Evolutionary conservation across 2,113 vertebrate species (phyloP).

Genomic region (Nymphicus hollandicus): DNA sequence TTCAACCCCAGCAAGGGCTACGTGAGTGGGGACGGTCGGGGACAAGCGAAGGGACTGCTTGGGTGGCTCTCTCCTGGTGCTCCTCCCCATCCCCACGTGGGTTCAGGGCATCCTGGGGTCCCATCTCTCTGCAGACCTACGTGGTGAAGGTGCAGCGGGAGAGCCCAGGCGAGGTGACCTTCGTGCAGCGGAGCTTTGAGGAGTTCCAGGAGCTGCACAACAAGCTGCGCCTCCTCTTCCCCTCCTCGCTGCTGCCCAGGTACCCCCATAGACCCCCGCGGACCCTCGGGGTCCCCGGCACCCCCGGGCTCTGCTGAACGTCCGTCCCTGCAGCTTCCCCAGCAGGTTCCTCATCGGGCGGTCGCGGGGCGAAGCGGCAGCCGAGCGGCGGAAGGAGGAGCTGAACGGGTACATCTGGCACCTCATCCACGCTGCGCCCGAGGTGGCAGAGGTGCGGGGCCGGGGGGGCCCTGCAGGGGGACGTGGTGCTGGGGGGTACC

Average conservation of each 20-base stretch:
- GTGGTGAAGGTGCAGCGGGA: constrained; percentile 92
- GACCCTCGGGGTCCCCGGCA: accelerated
- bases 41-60: background rate
- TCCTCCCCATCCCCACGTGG: accelerated
- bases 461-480: accelerated
- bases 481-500: background rate
- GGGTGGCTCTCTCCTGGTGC: background rate
- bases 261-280: background rate
- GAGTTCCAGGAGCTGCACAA: constrained; percentile 96
- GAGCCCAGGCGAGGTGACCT: constrained; percentile 71
- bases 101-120: accelerated
- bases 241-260: constrained; percentile 91
- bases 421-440: constrained; percentile 80
- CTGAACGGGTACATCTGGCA: constrained; percentile 94
- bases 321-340: constrained; percentile 78
- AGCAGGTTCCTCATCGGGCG: constrained; percentile 93
- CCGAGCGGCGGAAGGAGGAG: constrained; percentile 89
- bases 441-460: constrained; percentile 87
- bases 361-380: constrained; percentile 86
- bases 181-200: constrained; percentile 92
- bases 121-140: constrained; percentile 74
- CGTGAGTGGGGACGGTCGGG: constrained; percentile 71
- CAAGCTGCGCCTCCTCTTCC: constrained; percentile 90
- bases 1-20: constrained; percentile 87
- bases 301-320: background rate